A percentile compares a stretch with the other conserved stretches of the same genome.
phyloP scores from a whole-genome alignment of 2,797 vertebrate genomes.

The Danio albolineatus region DNA sequence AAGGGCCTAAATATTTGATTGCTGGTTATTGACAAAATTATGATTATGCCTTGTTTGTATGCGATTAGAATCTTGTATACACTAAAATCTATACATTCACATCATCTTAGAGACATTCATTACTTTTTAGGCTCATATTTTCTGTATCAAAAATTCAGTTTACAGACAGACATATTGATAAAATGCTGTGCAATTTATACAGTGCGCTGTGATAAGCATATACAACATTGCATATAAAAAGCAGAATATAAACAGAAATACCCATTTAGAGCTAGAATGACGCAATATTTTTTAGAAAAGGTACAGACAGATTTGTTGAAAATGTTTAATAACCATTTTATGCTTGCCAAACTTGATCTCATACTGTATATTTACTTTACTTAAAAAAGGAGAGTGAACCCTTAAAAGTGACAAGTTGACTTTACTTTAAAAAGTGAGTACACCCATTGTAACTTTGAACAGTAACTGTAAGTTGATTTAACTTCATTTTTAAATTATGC shows the following conservation, averaged over 20 bases:
- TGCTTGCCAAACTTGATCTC: background rate
- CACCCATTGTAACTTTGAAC: no score
- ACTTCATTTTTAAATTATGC: no score
- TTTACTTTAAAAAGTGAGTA: no score
- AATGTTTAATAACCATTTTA: background rate
- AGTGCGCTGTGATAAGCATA: constrained; percentile 10
- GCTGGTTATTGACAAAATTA: background rate
- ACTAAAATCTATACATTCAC: constrained; percentile 33
- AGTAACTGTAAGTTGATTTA: no score
- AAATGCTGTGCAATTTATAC: constrained; percentile 14
- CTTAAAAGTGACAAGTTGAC: no score
- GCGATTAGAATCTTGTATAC: background rate
- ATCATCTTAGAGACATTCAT: constrained; percentile 28
- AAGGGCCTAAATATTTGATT: constrained; percentile 9
- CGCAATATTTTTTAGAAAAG: constrained; percentile 4
- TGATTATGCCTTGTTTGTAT: background rate
- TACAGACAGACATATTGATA: background rate
- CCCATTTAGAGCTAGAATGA: background rate
- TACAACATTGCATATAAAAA: constrained; percentile 23
- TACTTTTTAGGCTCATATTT: constrained; percentile 11
- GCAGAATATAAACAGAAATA: constrained; percentile 27
- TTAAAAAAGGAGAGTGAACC: no score
- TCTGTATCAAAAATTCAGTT: background rate
- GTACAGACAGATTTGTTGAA: background rate
- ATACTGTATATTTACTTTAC: background rate